These are phyloP conservation scores for Sebastes vulpes DNA, from an alignment of 2,797 vertebrate species.

Conservation along the genomic window DNA sequence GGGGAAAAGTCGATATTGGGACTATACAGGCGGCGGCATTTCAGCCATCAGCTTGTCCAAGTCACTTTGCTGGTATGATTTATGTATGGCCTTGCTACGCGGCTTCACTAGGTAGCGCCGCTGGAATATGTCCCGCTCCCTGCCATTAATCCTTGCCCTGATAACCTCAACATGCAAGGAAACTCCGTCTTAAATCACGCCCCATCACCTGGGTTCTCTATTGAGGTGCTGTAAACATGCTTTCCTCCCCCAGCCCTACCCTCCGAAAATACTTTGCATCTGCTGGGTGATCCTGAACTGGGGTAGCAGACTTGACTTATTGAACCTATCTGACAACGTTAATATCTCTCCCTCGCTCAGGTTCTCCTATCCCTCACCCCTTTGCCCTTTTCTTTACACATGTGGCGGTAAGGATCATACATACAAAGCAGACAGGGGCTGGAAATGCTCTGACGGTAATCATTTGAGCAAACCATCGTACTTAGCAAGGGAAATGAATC, in stretches of 20 bases:
- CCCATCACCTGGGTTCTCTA: conserved; percentile 34
- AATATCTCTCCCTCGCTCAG: conserved; percentile 2
- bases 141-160: conserved; percentile 79
- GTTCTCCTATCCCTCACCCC: conserved; percentile 5
- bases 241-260: background rate
- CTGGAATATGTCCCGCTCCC: conserved; percentile 76
- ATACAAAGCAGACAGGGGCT: background rate
- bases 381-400: background rate
- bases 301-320: conserved; percentile 41
- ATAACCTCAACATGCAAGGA: conserved; percentile 84
- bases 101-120: conserved; percentile 67
- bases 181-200: conserved; percentile 77
- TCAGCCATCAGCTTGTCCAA: conserved; percentile 82
- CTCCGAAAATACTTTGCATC: conserved; percentile 27
- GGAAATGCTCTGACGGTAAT: conserved; percentile 8
- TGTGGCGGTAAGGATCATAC: background rate
- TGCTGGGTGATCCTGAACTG: conserved; percentile 19
- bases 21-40: conserved; percentile 80
- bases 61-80: conserved; percentile 85
- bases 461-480: background rate
- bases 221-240: conserved; percentile 47
- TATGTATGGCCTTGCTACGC: conserved; percentile 81
- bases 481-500: conserved; percentile 39
- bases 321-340: conserved; percentile 35
- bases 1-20: conserved; percentile 76